These are phyloP conservation scores for Vanessa atalanta DNA, from an alignment of 1,140 invertebrate species.

Conservation along the genomic window DNA sequence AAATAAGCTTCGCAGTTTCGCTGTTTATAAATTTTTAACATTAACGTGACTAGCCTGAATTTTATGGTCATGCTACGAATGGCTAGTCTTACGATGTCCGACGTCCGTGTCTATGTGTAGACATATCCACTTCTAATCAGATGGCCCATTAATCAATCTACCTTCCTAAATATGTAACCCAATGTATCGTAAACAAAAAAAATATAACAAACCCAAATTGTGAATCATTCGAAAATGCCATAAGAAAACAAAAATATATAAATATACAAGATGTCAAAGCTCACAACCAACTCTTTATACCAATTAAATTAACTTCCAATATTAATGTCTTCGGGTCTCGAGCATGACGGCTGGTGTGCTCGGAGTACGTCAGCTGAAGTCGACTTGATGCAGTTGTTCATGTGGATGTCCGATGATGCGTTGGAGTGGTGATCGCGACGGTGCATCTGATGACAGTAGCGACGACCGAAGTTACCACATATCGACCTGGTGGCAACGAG, in stretches of 20 bases:
- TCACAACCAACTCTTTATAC: neutral
- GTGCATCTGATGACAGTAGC: slow-evolving; percentile 53
- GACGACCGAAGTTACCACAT: slow-evolving; percentile 59
- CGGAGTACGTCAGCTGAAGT: slow-evolving; percentile 68
- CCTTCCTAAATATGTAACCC: too few species aligned
- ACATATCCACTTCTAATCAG: too few species aligned
- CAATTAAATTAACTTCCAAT: slow-evolving; percentile 44
- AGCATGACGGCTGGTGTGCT: slow-evolving; percentile 58
- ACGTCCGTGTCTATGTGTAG: too few species aligned
- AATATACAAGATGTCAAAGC: neutral
- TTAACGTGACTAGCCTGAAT: too few species aligned
- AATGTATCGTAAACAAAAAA: too few species aligned
- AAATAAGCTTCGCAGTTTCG: too few species aligned
- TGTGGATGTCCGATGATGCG: slow-evolving; percentile 71
- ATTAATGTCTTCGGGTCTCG: slow-evolving; percentile 61
- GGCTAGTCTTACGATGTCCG: too few species aligned
- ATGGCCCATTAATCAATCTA: too few species aligned
- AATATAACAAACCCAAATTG: too few species aligned
- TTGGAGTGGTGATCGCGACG: slow-evolving; percentile 69
- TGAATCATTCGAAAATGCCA: too few species aligned
- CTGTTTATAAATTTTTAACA: too few species aligned
- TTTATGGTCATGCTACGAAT: too few species aligned
- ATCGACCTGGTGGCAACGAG: slow-evolving; percentile 48
- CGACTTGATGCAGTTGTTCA: slow-evolving; percentile 74
- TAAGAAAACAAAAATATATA: neutral